Evolutionary conservation across 2,113 vertebrate genomes (phyloP).

Genomic region (Zeus faber): DNA sequence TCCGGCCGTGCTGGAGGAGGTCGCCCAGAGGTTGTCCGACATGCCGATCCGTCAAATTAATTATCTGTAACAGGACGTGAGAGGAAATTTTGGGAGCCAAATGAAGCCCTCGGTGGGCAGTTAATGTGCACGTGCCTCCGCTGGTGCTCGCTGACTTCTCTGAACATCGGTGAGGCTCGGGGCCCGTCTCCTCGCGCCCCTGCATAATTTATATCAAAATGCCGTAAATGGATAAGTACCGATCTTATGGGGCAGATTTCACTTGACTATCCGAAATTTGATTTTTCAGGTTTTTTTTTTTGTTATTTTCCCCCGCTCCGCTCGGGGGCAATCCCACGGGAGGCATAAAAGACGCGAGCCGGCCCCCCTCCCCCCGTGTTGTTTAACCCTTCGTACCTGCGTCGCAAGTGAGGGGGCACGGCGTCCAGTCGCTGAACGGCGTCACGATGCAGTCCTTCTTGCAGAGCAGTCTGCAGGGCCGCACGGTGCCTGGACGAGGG

Average conservation of each 20-base stretch:
- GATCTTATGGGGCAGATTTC: too few relatives aligned
- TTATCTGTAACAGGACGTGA: constrained; percentile 34
- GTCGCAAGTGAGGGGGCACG: constrained; percentile 82
- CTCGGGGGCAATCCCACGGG: too few relatives aligned
- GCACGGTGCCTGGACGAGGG: constrained; percentile 87
- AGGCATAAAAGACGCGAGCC: too few relatives aligned
- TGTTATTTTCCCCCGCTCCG: too few relatives aligned
- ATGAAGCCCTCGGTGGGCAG: neutral
- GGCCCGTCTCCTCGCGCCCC: neutral
- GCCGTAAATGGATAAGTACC: neutral
- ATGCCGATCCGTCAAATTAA: constrained; percentile 44
- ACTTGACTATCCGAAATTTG: too few relatives aligned
- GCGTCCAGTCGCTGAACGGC: constrained; percentile 90
- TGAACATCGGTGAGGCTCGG: too few relatives aligned
- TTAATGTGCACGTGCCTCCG: constrained; percentile 1
- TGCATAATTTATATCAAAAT: neutral
- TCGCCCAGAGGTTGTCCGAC: constrained; percentile 12
- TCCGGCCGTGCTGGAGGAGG: too few relatives aligned
- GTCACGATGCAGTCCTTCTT: constrained; percentile 92
- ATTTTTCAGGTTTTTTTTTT: constrained; percentile 9
- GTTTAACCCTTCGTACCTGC: too few relatives aligned
- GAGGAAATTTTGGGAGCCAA: constrained; percentile 14
- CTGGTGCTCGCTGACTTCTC: too few relatives aligned
- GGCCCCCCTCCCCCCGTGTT: too few relatives aligned
- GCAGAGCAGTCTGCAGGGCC: constrained; percentile 88